Conservation (phyloP, 2,797 vertebrate genomes). For the Cirrhinus molitorella region DNA sequence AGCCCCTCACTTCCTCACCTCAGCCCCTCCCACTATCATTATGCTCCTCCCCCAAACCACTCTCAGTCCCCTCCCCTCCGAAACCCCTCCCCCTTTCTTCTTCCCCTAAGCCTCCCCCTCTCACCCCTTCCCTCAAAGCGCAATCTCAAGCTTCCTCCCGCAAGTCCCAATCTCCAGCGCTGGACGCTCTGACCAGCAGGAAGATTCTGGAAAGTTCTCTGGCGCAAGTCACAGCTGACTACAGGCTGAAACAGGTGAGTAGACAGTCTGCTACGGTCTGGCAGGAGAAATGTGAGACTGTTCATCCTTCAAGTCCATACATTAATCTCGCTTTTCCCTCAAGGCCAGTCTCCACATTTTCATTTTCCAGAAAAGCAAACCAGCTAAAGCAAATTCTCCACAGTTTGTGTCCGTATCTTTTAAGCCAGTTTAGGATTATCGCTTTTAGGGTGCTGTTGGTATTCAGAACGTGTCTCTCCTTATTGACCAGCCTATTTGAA, state of each 20-base stretch:
- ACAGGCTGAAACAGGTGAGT: constrained; percentile 93
- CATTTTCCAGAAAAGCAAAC: constrained; percentile 51
- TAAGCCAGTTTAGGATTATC: constrained; percentile 49
- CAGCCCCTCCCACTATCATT: constrained; percentile 84
- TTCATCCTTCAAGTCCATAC: constrained; percentile 26
- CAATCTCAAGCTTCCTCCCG: constrained; percentile 68
- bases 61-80: constrained; percentile 91
- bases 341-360: constrained; percentile 11
- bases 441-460: constrained; percentile 53
- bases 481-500: constrained; percentile 63
- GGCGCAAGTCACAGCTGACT: constrained; percentile 88
- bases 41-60: constrained; percentile 87
- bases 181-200: constrained; percentile 74
- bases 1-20: constrained; percentile 87
- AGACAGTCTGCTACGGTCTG: neutral
- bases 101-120: constrained; percentile 84
- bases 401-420: constrained; percentile 42
- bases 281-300: neutral
- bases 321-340: constrained; percentile 37
- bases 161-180: constrained; percentile 70
- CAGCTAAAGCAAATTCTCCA: constrained; percentile 40
- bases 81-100: constrained; percentile 87
- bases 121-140: constrained; percentile 71
- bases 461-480: constrained; percentile 60
- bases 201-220: constrained; percentile 93